Percentiles rank a stretch among this genome's conserved stretches.
Evolutionary conservation across 1,140 invertebrate species (phyloP).

Genomic region (Trichoplusia ni): DNA sequence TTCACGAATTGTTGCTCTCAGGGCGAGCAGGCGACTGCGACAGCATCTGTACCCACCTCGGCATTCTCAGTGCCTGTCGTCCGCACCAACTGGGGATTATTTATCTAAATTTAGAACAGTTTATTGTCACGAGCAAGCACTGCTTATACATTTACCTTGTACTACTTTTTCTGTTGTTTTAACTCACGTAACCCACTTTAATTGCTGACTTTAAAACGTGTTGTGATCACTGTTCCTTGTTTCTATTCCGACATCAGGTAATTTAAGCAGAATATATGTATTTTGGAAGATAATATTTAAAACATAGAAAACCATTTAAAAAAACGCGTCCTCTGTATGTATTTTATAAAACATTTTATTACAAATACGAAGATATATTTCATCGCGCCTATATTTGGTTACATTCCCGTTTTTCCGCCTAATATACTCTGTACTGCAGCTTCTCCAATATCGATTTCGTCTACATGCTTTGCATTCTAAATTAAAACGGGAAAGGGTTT

Average conservation of each 20-base stretch:
- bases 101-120: conserved; percentile 44
- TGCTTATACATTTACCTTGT: conserved; percentile 1
- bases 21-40: conserved; percentile 29
- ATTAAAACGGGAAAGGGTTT: conserved; percentile 17
- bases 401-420: too few relatives aligned
- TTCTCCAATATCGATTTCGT: conserved; percentile 22
- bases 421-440: background rate
- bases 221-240: too few relatives aligned
- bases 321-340: too few relatives aligned
- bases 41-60: conserved; percentile 36
- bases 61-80: conserved; percentile 40
- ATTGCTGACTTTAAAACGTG: too few relatives aligned
- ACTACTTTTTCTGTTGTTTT: conserved; percentile 3
- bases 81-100: conserved; percentile 35
- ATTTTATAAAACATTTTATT: too few relatives aligned
- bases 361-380: too few relatives aligned
- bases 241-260: too few relatives aligned
- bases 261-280: too few relatives aligned
- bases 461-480: conserved; percentile 20
- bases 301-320: too few relatives aligned
- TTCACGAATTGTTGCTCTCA: conserved; percentile 42
- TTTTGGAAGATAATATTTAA: too few relatives aligned
- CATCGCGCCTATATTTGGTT: too few relatives aligned
- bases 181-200: background rate
- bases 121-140: conserved; percentile 31